phyloP scores from a whole-genome alignment of 2,797 vertebrate genomes.

The Paramormyrops hopkinsi region DNA sequence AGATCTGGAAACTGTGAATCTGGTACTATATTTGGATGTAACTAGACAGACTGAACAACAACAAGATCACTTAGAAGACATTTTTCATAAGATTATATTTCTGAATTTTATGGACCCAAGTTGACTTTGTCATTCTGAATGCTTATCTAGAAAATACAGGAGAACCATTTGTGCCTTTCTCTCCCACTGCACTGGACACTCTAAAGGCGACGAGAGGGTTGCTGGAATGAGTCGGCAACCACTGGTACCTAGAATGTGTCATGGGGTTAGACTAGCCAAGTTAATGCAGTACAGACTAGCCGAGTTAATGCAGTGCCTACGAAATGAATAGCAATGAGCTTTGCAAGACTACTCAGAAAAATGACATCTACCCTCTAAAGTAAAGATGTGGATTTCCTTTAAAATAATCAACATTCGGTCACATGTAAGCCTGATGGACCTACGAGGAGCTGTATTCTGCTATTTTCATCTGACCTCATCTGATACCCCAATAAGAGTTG shows the following conservation, averaged over 20 bases:
- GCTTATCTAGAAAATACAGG: not conserved
- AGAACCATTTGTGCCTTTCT: not conserved
- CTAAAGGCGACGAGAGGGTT: not conserved
- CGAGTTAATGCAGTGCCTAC: not conserved
- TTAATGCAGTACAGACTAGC: not conserved
- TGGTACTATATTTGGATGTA: not conserved
- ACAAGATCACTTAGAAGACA: not conserved
- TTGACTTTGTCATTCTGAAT: not conserved
- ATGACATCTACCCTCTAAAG: not conserved
- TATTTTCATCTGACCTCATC: not conserved
- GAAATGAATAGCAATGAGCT: not conserved
- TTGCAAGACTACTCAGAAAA: not conserved
- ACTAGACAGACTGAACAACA: not conserved
- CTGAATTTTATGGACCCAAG: not conserved
- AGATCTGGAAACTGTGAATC: slow-evolving; percentile 5
- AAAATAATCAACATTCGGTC: not conserved
- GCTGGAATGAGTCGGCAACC: not conserved
- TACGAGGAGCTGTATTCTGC: not conserved
- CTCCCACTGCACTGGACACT: not conserved
- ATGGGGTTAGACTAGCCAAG: not conserved
- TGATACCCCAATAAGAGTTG: not conserved
- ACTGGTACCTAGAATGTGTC: not conserved
- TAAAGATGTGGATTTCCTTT: not conserved
- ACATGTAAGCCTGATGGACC: not conserved
- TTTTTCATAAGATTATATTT: not conserved